These are phyloP conservation scores for Eutolmus rufibarbis DNA, from an alignment of 2,888 invertebrate species.

Conservation along the genomic window DNA sequence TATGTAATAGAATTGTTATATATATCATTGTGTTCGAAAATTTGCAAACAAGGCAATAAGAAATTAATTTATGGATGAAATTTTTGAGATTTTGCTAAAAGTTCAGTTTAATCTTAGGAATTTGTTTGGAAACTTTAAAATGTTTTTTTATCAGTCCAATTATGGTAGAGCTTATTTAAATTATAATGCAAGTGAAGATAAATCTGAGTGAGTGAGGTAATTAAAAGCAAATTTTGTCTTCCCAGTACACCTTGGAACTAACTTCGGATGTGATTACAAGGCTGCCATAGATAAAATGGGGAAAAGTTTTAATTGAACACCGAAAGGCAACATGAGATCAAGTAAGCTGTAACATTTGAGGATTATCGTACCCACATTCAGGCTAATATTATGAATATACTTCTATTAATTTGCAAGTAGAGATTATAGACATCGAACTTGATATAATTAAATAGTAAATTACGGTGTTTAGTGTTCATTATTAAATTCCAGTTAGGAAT, in stretches of 20 bases:
- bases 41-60: too few relatives aligned
- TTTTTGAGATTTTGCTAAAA: too few relatives aligned
- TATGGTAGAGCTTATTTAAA: background rate
- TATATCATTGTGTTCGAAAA: too few relatives aligned
- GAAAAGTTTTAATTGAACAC: background rate
- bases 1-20: too few relatives aligned
- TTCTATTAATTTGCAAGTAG: background rate
- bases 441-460: background rate
- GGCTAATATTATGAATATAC: background rate
- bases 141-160: background rate
- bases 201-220: background rate
- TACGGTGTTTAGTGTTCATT: background rate
- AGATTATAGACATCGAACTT: background rate
- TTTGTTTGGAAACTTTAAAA: too few relatives aligned
- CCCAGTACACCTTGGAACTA: background rate
- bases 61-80: too few relatives aligned
- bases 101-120: too few relatives aligned
- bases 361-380: background rate
- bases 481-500: background rate
- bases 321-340: background rate
- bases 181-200: background rate
- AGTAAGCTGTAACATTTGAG: background rate
- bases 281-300: background rate
- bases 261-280: background rate
- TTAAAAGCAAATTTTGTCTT: background rate